Conservation (phyloP, 2,888 invertebrate species). For the Tenthredo amoena region DNA sequence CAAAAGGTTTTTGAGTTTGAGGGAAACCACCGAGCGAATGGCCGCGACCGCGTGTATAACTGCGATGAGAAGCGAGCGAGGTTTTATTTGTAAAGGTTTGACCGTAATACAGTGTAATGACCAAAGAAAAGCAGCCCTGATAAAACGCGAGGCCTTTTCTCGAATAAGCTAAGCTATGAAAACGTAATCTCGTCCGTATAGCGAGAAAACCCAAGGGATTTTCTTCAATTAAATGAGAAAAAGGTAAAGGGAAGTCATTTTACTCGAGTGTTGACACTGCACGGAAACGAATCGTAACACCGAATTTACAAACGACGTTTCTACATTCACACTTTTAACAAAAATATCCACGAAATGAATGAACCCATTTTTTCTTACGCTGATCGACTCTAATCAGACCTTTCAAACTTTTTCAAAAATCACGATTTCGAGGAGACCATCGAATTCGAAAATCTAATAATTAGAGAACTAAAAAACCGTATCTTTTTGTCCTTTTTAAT, state of each 20-base stretch:
- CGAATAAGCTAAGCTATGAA: constrained; percentile 14
- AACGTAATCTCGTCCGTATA: constrained; percentile 22
- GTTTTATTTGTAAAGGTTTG: constrained; percentile 12
- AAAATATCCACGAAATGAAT: neutral
- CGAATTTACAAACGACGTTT: neutral
- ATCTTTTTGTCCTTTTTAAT: too few relatives aligned
- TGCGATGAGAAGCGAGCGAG: neutral
- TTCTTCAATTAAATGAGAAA: constrained; percentile 23
- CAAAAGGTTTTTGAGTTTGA: neutral
- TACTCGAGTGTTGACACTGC: neutral
- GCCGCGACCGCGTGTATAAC: neutral
- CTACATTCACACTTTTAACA: neutral
- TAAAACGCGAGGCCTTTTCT: constrained; percentile 6
- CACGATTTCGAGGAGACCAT: too few relatives aligned
- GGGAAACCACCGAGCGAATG: neutral
- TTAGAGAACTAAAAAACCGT: too few relatives aligned
- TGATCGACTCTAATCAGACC: too few relatives aligned
- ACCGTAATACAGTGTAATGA: constrained; percentile 24
- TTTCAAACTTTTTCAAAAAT: too few relatives aligned
- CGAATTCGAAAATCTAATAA: too few relatives aligned
- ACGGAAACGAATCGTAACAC: neutral
- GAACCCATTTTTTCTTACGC: neutral
- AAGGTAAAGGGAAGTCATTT: neutral
- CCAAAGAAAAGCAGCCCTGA: constrained; percentile 21
- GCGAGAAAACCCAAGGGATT: neutral